Evolutionary conservation across 2,888 invertebrate species (phyloP), one percentile per base, ranked within the genome.

Genomic region (Auanema sp.): DNA sequence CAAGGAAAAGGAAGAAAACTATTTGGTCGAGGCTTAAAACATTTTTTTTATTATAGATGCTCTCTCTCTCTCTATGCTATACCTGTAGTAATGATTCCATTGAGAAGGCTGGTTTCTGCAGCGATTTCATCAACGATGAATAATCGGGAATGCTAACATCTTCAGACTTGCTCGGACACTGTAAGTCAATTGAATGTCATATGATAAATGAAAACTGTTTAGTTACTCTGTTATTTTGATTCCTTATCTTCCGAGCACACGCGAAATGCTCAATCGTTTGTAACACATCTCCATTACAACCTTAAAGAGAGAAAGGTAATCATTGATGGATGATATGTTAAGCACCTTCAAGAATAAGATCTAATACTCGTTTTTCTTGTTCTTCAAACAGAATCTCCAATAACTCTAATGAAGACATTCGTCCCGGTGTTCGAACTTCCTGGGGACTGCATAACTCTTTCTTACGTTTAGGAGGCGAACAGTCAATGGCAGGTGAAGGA

Each of bases 261-360:
- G 68, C 84, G 81, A 92, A 92, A 80, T 92, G 92, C 83, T 93
- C 92, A 59, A 93, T 92, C 8, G 93, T 91, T 77, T 91, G 91
- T 14, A 93, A 88, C 54, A 95, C 86, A 83, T 96, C 94, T 73
- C 93, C 91, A 83, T 92, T 92, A 84, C 94, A 94, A 42, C 93
- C 69, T 69, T 25, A 64, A 69, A 53, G 21, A n/a, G 1, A 16
- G 12, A 50, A 11, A 50, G 58, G 42, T 24, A n/a, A 18, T 40
- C 50, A n/a, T 50, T 18, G 3, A 43, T 33, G 43, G 21, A 5
- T 25, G 14, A 10, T 23, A 62, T 18, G n/a, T 8, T 49, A 52
- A 1, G 12, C 40, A 70, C 70, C 89, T 72, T 92, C 91, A 51
- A 95, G 86, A n/a, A 94, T 92, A 73, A 94, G 86, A 83, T 95